Conservation (phyloP, 2,113 vertebrate species). For the Ictidomys tridecemlineatus region DNA sequence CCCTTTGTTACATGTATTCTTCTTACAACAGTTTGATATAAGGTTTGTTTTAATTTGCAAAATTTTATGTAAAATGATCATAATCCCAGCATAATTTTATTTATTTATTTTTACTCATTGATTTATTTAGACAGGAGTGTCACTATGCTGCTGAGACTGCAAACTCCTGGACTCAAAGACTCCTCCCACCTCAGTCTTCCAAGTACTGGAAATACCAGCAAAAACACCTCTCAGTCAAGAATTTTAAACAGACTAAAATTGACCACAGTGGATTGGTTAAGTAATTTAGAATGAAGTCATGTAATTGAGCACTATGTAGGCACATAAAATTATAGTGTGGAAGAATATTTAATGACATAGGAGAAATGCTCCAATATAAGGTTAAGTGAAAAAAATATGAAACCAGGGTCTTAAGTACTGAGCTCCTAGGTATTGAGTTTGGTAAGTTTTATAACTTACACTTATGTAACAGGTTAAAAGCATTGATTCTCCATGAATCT, state of each 20-base stretch:
- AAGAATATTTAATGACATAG: constrained; percentile 2
- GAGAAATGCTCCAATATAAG: not conserved
- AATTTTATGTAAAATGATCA: too few species aligned
- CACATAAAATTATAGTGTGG: constrained; percentile 35
- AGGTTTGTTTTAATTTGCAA: too few species aligned
- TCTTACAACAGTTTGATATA: not conserved
- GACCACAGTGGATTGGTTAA: not conserved
- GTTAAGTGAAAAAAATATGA: constrained; percentile 9
- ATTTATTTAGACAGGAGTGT: not conserved
- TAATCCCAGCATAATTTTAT: not conserved
- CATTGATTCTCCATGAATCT: constrained; percentile 19
- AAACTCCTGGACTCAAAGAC: not conserved
- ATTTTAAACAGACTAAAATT: constrained; percentile 27
- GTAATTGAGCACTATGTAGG: not conserved
- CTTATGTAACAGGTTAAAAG: not conserved
- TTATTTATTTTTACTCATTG: not conserved
- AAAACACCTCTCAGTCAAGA: not conserved
- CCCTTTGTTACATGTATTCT: not conserved
- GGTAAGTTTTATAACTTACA: not conserved
- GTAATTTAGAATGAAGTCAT: constrained; percentile 25
- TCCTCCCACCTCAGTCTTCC: not conserved
- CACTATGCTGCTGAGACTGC: not conserved
- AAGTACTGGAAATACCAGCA: not conserved
- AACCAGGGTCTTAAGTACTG: not conserved
- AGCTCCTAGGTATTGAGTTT: not conserved